Base-by-base conservation (phyloP, 2,113 vertebrate species). In the Onychostoma macrolepis region DNA sequence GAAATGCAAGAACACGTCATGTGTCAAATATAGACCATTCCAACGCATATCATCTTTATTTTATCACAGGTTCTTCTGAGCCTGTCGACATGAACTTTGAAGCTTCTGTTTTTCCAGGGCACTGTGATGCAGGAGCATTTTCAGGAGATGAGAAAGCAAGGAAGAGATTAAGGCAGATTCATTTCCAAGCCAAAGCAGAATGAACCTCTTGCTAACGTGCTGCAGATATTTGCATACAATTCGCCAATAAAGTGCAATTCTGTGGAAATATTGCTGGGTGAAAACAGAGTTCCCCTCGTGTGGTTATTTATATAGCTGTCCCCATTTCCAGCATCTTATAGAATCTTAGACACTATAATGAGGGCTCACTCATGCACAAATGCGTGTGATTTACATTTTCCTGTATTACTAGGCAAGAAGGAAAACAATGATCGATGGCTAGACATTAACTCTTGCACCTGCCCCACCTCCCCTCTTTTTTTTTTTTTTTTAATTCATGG, bases 401-500 rank as follows among this genome's bases (percentile, higher is more conserved):
- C 79, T 41, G 48, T 56, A 65, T 30, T 36, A 45, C 33, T 19
- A 24, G 28, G 58, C 67, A 83, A 48, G 58, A 80, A 65, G 53
- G 53, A 75, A 86, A 69, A 83, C 50, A 78, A 72, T 63, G 71
- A 80, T 88, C 10, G 85, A 65, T 38, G 41, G 41, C 24, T 72
- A 65, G 28, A 61, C 6, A 65, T 61, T 69, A 65, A 61, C 61
- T 88, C 58, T 86, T 75, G 69, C 56, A 48, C 33, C 67, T 85
- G 24, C 69, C 71, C 56, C n/a, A 72, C 19, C 48, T 61, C 48
- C 65, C 15, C 48, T 80, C 41, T 74, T 79, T 81, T 38, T 65
- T 85, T 9, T 9, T 80, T 74, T 80, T 43, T 65, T 85, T 13
- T 48, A 48, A 56, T 48, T 87, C 74, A 58, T 15, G 75, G 17